Conservation (phyloP, 2,888 invertebrate genomes). For the Megamerina dolium region DNA sequence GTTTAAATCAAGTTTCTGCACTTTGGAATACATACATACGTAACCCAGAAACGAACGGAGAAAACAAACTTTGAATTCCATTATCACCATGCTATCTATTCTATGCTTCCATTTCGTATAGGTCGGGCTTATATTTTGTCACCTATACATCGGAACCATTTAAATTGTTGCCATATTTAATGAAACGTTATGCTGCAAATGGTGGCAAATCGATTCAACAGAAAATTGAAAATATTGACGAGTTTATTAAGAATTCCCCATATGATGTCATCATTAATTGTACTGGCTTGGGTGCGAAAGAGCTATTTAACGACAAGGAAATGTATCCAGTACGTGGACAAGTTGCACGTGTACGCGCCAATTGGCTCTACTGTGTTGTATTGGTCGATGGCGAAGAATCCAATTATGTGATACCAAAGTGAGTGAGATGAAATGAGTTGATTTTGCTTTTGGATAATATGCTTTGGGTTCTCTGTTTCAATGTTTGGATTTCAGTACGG, state of each 20-base stretch:
- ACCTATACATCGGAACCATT: slow-evolving; percentile 64
- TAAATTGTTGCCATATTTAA: slow-evolving; percentile 62
- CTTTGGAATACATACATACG: too few species aligned
- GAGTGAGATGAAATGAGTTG: slow-evolving; percentile 36
- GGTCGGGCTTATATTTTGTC: slow-evolving; percentile 59
- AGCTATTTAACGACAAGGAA: slow-evolving; percentile 57
- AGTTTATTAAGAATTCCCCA: slow-evolving; percentile 41
- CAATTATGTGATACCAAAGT: slow-evolving; percentile 76
- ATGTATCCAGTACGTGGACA: slow-evolving; percentile 71
- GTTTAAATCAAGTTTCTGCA: too few species aligned
- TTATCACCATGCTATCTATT: too few species aligned
- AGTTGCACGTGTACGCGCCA: slow-evolving; percentile 62
- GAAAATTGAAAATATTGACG: slow-evolving; percentile 53
- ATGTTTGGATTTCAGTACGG: too few species aligned
- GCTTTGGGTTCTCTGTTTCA: too few species aligned
- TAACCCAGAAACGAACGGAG: too few species aligned
- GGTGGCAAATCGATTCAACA: slow-evolving; percentile 56
- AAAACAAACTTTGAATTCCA: too few species aligned
- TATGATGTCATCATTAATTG: slow-evolving; percentile 76
- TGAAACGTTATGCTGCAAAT: slow-evolving; percentile 54
- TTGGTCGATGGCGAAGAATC: slow-evolving; percentile 57
- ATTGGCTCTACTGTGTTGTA: slow-evolving; percentile 59
- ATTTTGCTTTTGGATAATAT: too few species aligned
- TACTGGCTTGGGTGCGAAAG: slow-evolving; percentile 60
- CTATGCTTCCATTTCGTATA: slow-evolving; percentile 30